Evolutionary conservation across 2,113 vertebrate genomes (phyloP).

Genomic region (Xerus inauris): DNA sequence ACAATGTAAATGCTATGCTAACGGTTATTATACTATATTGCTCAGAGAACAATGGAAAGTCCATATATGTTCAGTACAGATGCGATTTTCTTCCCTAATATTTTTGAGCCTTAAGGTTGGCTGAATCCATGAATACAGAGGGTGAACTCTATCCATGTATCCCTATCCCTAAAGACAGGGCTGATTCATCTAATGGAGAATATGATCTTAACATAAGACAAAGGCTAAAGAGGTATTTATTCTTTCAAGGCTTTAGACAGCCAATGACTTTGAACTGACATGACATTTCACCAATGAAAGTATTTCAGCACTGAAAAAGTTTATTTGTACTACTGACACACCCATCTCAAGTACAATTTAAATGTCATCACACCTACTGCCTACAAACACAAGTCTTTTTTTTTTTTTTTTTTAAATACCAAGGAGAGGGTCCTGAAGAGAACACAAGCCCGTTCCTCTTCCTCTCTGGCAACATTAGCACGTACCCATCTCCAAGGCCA

Average conservation of each 20-base stretch:
- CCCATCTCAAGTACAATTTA: neutral
- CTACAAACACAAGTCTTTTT: neutral
- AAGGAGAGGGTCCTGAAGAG: neutral
- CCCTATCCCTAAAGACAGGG: neutral
- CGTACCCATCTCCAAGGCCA: neutral
- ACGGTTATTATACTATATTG: neutral
- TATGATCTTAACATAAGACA: conserved; percentile 15
- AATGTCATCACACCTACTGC: neutral
- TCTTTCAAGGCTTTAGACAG: neutral
- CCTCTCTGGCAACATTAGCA: conserved; percentile 25
- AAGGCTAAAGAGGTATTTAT: neutral
- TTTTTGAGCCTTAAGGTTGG: neutral
- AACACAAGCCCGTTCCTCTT: conserved; percentile 33
- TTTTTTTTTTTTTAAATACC: neutral
- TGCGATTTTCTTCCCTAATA: neutral
- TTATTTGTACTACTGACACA: neutral
- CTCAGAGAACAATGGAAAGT: neutral
- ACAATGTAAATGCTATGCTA: neutral
- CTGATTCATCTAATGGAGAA: neutral
- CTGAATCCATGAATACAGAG: neutral
- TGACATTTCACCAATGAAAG: neutral
- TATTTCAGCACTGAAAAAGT: neutral
- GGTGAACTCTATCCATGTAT: neutral
- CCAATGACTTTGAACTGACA: neutral
- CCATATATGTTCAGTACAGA: neutral